Evolutionary conservation across 2,888 invertebrate species (phyloP).

Genomic region (Camptogramma bilineatum): DNA sequence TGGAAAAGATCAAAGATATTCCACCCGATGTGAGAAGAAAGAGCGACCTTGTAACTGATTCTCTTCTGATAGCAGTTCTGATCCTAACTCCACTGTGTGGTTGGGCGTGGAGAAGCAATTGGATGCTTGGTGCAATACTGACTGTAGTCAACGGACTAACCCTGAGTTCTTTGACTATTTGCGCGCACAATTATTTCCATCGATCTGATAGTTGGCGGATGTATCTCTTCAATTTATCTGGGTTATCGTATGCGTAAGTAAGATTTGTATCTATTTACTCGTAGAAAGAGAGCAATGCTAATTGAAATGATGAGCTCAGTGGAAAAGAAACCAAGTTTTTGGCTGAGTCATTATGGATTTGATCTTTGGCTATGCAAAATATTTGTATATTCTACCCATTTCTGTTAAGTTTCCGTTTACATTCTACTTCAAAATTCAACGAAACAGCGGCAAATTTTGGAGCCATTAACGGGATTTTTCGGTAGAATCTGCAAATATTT

Average conservation of each 20-base stretch:
- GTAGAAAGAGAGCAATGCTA: background rate
- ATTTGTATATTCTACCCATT: background rate
- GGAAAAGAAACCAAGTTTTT: background rate
- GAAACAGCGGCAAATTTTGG: background rate
- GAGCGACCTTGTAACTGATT: constrained; percentile 67
- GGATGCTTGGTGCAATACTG: constrained; percentile 57
- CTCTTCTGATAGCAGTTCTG: constrained; percentile 58
- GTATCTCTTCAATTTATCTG: constrained; percentile 90
- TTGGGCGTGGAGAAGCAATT: constrained; percentile 63
- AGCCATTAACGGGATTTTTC: background rate
- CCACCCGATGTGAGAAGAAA: constrained; percentile 63
- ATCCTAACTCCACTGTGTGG: constrained; percentile 60
- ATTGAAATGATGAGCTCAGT: background rate
- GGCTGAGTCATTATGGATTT: background rate
- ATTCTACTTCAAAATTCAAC: background rate
- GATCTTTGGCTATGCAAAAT: background rate
- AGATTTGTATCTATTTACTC: background rate
- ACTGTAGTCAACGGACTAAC: constrained; percentile 58
- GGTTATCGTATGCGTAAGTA: constrained; percentile 87
- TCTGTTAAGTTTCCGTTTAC: background rate
- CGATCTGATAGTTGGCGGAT: constrained; percentile 92
- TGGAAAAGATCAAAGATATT: constrained; percentile 83
- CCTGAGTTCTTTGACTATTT: constrained; percentile 77
- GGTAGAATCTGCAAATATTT: background rate
- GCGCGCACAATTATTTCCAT: constrained; percentile 93